Evolutionary conservation across 2,113 vertebrate genomes (phyloP), one percentile per base, ranked within the genome.

Genomic region (Chaetops frenatus): DNA sequence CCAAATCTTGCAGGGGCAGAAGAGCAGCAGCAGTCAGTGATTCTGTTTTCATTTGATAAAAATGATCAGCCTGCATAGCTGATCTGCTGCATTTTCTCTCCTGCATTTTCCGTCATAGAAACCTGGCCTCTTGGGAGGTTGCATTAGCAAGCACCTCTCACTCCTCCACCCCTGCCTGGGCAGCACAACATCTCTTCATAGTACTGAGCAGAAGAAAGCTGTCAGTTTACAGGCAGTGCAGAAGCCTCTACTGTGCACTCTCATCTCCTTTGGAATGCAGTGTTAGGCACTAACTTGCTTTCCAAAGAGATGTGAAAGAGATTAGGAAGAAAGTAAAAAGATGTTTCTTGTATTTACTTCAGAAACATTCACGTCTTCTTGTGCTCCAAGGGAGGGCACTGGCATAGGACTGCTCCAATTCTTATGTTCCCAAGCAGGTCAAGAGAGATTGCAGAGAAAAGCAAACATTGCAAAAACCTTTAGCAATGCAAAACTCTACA

Each of bases 401-500:
- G 84, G 50, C 76, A 91, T 7, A 56, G 79, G 29, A 61, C 33
- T 78, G 71, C 42, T 81, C 86, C 72, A 86, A 78, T 70, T 86
- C 4, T 1, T 73, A 70, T 12, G 62, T 66, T 94, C 40, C 70
- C 62, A 92, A 86, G 80, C 77, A 90, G 56, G 65, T 92, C 86
- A 86, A 76, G 60, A 88, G 85, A 95, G 64, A 93, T n/a, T 94
- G 76, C 51, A 78, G 40, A 88, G 56, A 74, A 94, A 87, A 88
- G 36, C 56, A 96, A 94, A 90, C 44, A 94, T 92, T 88, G 92
- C 95, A 88, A 90, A 95, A 96, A 73, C 21, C 38, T 81, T 92
- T 86, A 94, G 91, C 86, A 88, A 94, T 78, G 56, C 65, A 78
- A 84, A 91, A 81, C 53, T 87, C 47, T 71, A 92, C 35, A 93